These are phyloP conservation scores for Subacronicta megacephala DNA, from an alignment of 2,888 invertebrate species.

Conservation along the genomic window DNA sequence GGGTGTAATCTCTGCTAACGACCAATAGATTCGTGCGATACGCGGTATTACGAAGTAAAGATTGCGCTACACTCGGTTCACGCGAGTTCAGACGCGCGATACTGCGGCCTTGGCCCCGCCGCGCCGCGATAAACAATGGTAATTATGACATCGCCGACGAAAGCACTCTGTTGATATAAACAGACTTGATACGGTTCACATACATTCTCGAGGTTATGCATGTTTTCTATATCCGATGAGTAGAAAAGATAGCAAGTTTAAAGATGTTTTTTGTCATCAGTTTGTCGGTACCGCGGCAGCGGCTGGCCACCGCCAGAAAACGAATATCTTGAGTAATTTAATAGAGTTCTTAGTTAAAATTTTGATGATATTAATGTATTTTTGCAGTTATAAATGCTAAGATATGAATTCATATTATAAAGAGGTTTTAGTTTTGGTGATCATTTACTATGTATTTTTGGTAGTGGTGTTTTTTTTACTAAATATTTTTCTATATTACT, in stretches of 20 bases:
- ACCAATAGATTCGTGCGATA: constrained; percentile 46
- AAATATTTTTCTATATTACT: too few species aligned
- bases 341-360: too few species aligned
- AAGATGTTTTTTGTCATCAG: neutral
- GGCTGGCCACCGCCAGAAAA: too few species aligned
- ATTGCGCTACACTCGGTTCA: constrained; percentile 55
- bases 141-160: constrained; percentile 72
- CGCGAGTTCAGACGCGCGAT: constrained; percentile 68
- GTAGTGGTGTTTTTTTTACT: too few species aligned
- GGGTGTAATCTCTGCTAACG: constrained; percentile 55
- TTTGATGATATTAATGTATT: too few species aligned
- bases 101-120: constrained; percentile 79
- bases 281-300: too few species aligned
- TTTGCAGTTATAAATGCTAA: too few species aligned
- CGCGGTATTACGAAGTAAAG: constrained; percentile 34
- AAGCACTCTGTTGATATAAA: constrained; percentile 53
- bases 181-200: constrained; percentile 29
- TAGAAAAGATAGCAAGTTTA: neutral
- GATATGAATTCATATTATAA: too few species aligned
- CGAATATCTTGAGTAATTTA: too few species aligned
- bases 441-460: too few species aligned
- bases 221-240: neutral
- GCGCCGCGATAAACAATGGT: constrained; percentile 73
- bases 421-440: too few species aligned
- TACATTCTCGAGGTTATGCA: constrained; percentile 21